phyloP scores from a whole-genome alignment of 2,113 vertebrate species.

The Pedetes capensis region DNA sequence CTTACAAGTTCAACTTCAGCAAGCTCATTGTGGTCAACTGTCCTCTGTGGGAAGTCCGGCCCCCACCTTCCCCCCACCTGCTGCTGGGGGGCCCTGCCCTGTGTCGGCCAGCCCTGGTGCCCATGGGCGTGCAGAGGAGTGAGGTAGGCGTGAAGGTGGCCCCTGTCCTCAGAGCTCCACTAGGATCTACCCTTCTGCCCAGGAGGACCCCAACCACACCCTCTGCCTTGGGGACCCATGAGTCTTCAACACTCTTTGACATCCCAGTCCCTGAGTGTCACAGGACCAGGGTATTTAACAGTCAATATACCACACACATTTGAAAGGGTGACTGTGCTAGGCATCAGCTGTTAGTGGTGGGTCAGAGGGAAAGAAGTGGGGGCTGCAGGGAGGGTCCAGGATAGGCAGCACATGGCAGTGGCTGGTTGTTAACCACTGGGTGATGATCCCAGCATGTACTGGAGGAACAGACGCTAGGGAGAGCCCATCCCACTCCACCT shows the following conservation, averaged over 20 bases:
- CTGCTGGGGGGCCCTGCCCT: slow-evolving; percentile 48
- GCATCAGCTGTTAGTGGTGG: too few species aligned
- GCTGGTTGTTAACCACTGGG: not conserved
- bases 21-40: slow-evolving; percentile 87
- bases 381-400: not conserved
- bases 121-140: not conserved
- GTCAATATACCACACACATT: not conserved
- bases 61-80: not conserved
- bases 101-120: not conserved
- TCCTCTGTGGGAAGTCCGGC: slow-evolving; percentile 72
- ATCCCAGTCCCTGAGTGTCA: not conserved
- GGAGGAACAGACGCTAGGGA: not conserved
- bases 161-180: not conserved
- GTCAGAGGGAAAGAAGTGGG: not conserved
- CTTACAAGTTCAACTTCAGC: slow-evolving; percentile 94
- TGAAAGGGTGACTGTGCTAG: not conserved
- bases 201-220: not conserved
- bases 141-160: slow-evolving; percentile 50
- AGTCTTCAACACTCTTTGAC: rapidly evolving
- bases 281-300: not conserved
- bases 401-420: not conserved
- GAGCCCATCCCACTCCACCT: not conserved
- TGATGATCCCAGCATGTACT: too few species aligned
- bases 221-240: not conserved
- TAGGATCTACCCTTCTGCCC: not conserved